Base-by-base conservation (phyloP, 2,797 vertebrate species). In the Podarcis siculus region DNA sequence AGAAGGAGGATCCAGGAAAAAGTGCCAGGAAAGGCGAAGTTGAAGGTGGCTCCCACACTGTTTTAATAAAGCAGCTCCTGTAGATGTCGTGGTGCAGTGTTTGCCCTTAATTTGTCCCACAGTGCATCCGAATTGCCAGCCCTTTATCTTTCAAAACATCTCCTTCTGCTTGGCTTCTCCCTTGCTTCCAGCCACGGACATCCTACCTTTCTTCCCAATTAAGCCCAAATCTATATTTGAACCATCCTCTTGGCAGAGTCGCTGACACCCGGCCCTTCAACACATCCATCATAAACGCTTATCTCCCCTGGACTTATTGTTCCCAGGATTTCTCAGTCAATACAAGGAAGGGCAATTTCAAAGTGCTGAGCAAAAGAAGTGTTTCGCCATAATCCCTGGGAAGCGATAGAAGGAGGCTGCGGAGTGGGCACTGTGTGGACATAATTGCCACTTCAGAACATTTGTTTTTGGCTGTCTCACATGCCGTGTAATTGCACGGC, bases 241-340 rank as follows among this genome's bases (percentile, higher is more conserved):
- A 90, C 91, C 85, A 69, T 82, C 81, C 86, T 13, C 85, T 88
- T 78, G 79, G 81, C 90, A 72, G 30, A 79, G 83, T 0, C 0
- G 3, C 64, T 87, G 86, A 91, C 82, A 45, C 71, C 32, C 55
- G 42, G 85, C 17, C 87, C 45, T 87, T 89, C 82, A 27, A 76
- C 9, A 15, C 8, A 86, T 90, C 89, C 83, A 64, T 89, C 37
- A 2, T 92, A 85, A 88, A 91, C 92, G 84, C 92, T 94, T 93
- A 87, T 86, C 39, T 90, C 45, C 86, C 81, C 61, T 66, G 83
- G 91, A 86, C 30, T 89, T 91, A 78, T 92, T 87, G 79, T 91
- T 94, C 91, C 86, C 19, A 85, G 90, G 82, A 81, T 91, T 93
- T 91, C 93, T 87, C 86, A 88, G 93, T 93, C 92, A 89, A 90